Conservation (phyloP, 2,113 vertebrate species). For the Eclectus roratus region DNA sequence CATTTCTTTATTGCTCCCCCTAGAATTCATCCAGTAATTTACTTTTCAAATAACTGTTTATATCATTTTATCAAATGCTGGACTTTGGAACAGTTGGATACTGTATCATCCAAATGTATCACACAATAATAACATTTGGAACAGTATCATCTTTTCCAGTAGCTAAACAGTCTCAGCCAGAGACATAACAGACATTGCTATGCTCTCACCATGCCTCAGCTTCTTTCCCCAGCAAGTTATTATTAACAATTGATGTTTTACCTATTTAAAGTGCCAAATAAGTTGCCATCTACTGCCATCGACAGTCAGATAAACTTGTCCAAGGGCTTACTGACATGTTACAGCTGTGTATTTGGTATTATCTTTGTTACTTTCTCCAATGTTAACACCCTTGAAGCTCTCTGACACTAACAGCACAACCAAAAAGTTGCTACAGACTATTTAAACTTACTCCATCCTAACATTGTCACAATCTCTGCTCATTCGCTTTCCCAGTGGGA, state of each 20-base stretch:
- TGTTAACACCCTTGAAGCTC: not conserved
- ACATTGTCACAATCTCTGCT: not conserved
- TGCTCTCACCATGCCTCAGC: not conserved
- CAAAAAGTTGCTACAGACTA: not conserved
- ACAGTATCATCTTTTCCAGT: not conserved
- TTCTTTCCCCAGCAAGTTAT: not conserved
- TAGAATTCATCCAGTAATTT: not conserved
- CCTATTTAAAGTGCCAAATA: not conserved
- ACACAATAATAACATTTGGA: not conserved
- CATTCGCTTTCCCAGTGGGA: not conserved
- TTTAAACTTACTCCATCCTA: not conserved
- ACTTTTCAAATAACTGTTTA: not conserved
- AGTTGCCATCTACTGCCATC: not conserved
- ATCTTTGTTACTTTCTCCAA: not conserved
- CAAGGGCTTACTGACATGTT: not conserved
- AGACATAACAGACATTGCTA: not conserved
- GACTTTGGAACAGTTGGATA: not conserved
- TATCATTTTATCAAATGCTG: not conserved
- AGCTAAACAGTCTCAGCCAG: not conserved
- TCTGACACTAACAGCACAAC: not conserved
- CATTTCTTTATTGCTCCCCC: not conserved
- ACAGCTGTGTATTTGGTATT: not conserved
- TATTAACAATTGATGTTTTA: not conserved
- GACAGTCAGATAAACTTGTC: not conserved
- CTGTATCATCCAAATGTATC: too few relatives aligned